Percentiles rank a stretch among this genome's conserved stretches.
Evolutionary conservation across 2,888 invertebrate species (phyloP).

Genomic region (Dorcus hopei): DNA sequence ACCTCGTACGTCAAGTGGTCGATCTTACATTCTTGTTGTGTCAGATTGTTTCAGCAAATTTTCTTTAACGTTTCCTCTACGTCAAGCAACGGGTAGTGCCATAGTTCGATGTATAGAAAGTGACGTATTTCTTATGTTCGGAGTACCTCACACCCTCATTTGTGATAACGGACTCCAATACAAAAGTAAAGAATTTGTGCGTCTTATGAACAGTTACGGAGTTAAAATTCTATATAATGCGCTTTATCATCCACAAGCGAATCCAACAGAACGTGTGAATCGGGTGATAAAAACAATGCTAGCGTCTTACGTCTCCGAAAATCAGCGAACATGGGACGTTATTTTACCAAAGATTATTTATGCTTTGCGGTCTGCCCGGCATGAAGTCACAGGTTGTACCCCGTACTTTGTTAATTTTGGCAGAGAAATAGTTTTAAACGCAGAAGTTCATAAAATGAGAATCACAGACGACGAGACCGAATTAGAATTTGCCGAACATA

Average conservation of each 20-base stretch:
- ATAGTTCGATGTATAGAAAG: neutral
- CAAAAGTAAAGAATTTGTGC: constrained; percentile 17
- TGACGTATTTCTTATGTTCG: neutral
- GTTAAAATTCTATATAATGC: constrained; percentile 15
- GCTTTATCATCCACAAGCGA: constrained; percentile 23
- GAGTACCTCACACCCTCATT: neutral
- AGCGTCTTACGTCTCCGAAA: constrained; percentile 10
- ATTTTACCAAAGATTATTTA: neutral
- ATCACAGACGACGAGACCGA: neutral
- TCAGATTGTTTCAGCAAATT: constrained; percentile 1
- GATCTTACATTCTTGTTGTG: neutral
- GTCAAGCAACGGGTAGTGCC: neutral
- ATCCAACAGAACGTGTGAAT: constrained; percentile 19
- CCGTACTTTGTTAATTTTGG: constrained; percentile 19
- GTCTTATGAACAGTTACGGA: constrained; percentile 13
- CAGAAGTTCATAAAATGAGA: neutral
- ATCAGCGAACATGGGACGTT: constrained; percentile 28
- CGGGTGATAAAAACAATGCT: constrained; percentile 18
- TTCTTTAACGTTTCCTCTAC: neutral
- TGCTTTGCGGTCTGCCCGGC: constrained; percentile 5
- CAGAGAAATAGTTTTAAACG: constrained; percentile 15
- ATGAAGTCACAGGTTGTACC: constrained; percentile 12
- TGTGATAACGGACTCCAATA: constrained; percentile 33
- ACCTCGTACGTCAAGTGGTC: neutral
- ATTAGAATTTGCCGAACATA: neutral